A percentile compares a stretch with the other conserved stretches of the same genome.
phyloP scores from a whole-genome alignment of 2,888 invertebrate genomes.

The Mylabris sibirica region DNA sequence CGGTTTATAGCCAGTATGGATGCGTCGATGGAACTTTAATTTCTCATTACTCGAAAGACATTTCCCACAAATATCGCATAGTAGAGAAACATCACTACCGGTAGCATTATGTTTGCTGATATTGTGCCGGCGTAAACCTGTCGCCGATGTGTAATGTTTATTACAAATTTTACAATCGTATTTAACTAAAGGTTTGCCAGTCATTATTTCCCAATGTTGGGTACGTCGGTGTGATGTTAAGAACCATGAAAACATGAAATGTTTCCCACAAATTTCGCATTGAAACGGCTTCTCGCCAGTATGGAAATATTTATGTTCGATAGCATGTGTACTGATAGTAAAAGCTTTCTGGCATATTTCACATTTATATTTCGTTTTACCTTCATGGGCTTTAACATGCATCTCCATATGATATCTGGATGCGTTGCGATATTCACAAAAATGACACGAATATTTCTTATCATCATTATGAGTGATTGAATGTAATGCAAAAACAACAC shows the following conservation, averaged over 20 bases:
- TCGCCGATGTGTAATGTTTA: constrained; percentile 56
- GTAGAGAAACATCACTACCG: constrained; percentile 52
- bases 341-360: constrained; percentile 60
- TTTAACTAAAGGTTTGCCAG: constrained; percentile 58
- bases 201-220: constrained; percentile 62
- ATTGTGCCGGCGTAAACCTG: constrained; percentile 53
- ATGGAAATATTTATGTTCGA: constrained; percentile 58
- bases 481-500: constrained; percentile 54
- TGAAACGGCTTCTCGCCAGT: constrained; percentile 52
- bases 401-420: constrained; percentile 55
- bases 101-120: constrained; percentile 61
- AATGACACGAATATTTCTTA: constrained; percentile 52
- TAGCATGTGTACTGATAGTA: constrained; percentile 62
- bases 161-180: constrained; percentile 58
- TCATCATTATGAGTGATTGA: constrained; percentile 51
- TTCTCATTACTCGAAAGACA: constrained; percentile 63
- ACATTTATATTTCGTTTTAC: constrained; percentile 62
- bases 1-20: constrained; percentile 66
- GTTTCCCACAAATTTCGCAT: constrained; percentile 64
- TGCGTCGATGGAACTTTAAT: constrained; percentile 64
- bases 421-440: constrained; percentile 52
- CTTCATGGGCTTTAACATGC: constrained; percentile 61
- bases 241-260: constrained; percentile 65
- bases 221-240: constrained; percentile 63
- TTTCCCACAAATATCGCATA: constrained; percentile 69